Evolutionary conservation across 2,113 vertebrate genomes (phyloP).

Genomic region (Gobiocypris rarus): DNA sequence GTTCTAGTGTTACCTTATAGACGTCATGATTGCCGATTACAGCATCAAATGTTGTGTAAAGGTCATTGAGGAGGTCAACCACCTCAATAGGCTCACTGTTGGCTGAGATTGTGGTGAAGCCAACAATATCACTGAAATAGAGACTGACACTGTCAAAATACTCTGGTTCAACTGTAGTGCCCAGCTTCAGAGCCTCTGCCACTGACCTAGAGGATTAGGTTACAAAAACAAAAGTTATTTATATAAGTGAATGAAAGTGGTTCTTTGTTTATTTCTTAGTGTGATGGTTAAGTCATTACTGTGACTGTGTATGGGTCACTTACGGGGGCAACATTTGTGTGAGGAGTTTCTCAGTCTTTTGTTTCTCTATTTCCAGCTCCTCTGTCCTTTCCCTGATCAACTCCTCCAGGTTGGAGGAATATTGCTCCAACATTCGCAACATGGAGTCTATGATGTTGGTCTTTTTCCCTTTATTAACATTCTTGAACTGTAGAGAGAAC

Average conservation of each 20-base stretch:
- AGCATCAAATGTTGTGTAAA: slow-evolving; percentile 82
- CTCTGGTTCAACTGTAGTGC: slow-evolving; percentile 75
- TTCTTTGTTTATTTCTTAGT: background rate
- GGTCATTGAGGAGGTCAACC: slow-evolving; percentile 83
- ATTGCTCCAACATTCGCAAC: slow-evolving; percentile 78
- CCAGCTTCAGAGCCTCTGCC: slow-evolving; percentile 76
- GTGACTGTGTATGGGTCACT: slow-evolving; percentile 50
- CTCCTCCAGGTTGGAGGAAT: slow-evolving; percentile 82
- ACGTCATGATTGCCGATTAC: slow-evolving; percentile 82
- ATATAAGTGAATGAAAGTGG: background rate
- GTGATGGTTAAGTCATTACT: background rate
- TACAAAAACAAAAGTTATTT: background rate
- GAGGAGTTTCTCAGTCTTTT: slow-evolving; percentile 82
- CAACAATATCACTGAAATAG: slow-evolving; percentile 84
- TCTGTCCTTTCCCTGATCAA: slow-evolving; percentile 81
- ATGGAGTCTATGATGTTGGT: slow-evolving; percentile 75
- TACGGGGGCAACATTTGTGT: slow-evolving; percentile 82
- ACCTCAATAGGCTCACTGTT: slow-evolving; percentile 83
- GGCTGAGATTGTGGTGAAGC: slow-evolving; percentile 83
- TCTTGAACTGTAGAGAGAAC: slow-evolving; percentile 64
- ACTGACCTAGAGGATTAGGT: slow-evolving; percentile 71
- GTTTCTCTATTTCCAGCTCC: slow-evolving; percentile 83
- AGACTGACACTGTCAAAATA: slow-evolving; percentile 78
- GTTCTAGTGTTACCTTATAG: slow-evolving; percentile 74
- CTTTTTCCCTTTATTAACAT: slow-evolving; percentile 74